phyloP scores from a whole-genome alignment of 2,797 vertebrate species.

The Betta splendens region DNA sequence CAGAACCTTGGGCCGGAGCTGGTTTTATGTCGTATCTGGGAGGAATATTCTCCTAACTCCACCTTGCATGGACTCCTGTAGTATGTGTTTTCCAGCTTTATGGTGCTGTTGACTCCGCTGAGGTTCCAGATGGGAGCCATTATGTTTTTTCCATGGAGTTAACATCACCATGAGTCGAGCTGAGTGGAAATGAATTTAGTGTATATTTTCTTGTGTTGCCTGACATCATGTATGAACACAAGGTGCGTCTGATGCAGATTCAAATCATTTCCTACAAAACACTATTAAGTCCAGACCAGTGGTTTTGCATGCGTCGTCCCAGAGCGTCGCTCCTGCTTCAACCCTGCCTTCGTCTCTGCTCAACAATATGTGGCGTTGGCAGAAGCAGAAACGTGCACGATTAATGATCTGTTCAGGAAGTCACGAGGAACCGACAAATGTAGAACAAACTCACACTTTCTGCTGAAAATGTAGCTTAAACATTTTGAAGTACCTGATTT shows the following conservation, averaged over 20 bases:
- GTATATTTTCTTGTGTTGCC: conserved; percentile 2
- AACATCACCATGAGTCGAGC: conserved; percentile 9
- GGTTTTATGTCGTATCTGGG: conserved; percentile 19
- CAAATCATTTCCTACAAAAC: conserved; percentile 35
- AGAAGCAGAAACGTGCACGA: not conserved
- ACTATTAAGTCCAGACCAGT: conserved; percentile 1
- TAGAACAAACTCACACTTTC: not conserved
- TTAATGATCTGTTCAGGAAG: conserved; percentile 11
- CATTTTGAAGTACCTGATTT: too few species aligned
- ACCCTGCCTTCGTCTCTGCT: not conserved
- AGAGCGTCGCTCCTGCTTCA: too few species aligned
- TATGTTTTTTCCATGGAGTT: conserved; percentile 33
- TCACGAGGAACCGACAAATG: conserved; percentile 2
- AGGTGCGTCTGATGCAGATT: conserved; percentile 44
- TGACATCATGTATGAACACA: conserved; percentile 16
- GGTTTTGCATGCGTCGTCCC: conserved; percentile 16
- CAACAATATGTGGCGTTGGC: not conserved
- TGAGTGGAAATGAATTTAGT: conserved; percentile 18
- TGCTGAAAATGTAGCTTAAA: too few species aligned
- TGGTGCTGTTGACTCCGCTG: conserved; percentile 28
- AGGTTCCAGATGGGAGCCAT: conserved; percentile 39
- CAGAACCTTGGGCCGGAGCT: not conserved
- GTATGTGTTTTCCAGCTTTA: conserved; percentile 38
- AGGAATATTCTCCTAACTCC: conserved; percentile 23
- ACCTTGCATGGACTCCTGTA: conserved; percentile 28